A percentile compares a stretch with the other conserved stretches of the same genome.
Evolutionary conservation across 1,140 invertebrate genomes (phyloP).

Genomic region (Drosophila azteca): DNA sequence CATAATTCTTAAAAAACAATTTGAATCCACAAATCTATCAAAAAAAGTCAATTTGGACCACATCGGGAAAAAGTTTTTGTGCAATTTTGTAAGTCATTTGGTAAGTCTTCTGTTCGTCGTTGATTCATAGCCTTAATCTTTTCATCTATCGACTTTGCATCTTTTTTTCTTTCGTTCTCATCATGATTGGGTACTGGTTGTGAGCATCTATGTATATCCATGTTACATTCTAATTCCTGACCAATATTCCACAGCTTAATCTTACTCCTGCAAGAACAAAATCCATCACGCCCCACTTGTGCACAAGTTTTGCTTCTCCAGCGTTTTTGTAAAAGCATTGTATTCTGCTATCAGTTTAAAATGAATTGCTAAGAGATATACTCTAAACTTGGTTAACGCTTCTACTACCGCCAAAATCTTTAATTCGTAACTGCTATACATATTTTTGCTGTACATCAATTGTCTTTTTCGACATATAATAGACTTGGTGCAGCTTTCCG

Average conservation of each 20-base stretch:
- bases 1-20: too few relatives aligned
- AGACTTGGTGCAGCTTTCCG: constrained; percentile 83
- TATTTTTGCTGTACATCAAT: constrained; percentile 65
- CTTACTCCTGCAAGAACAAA: constrained; percentile 56
- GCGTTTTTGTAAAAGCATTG: constrained; percentile 68
- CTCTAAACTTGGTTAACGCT: constrained; percentile 54
- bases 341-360: constrained; percentile 64
- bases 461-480: constrained; percentile 82
- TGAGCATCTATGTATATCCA: too few relatives aligned
- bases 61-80: too few relatives aligned
- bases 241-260: constrained; percentile 54
- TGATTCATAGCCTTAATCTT: too few relatives aligned
- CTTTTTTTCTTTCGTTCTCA: too few relatives aligned
- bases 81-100: too few relatives aligned
- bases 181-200: too few relatives aligned
- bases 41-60: too few relatives aligned
- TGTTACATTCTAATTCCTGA: too few relatives aligned
- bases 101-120: too few relatives aligned
- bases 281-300: constrained; percentile 64
- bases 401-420: constrained; percentile 84
- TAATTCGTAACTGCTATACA: constrained; percentile 78
- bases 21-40: too few relatives aligned
- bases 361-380: constrained; percentile 42
- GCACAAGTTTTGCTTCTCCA: constrained; percentile 66
- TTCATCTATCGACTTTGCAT: too few relatives aligned